A percentile compares a stretch with the other conserved stretches of the same genome.
These are phyloP conservation scores for Metellina segmentata DNA, from an alignment of 2,888 invertebrate genomes.

Conservation along the genomic window DNA sequence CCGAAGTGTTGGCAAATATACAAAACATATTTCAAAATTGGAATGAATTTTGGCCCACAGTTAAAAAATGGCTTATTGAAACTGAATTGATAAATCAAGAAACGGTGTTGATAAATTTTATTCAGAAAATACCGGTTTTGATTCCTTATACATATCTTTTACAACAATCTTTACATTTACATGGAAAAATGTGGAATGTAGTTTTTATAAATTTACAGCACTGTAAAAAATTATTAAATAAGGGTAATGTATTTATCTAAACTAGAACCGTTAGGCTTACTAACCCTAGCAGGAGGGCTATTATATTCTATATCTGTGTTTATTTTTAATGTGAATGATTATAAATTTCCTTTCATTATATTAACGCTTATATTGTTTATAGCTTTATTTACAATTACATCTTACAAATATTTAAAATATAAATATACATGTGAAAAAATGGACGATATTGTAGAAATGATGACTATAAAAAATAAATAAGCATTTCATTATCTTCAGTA, in stretches of 20 bases:
- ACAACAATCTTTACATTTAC: slow-evolving; percentile 19
- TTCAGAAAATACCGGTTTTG: slow-evolving; percentile 1
- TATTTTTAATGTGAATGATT: slow-evolving; percentile 23
- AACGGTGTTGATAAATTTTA: neutral
- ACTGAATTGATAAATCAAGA: slow-evolving; percentile 3
- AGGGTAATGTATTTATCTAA: slow-evolving; percentile 5
- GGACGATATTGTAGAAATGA: slow-evolving; percentile 39
- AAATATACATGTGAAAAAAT: slow-evolving; percentile 41
- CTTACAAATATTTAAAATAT: slow-evolving; percentile 40
- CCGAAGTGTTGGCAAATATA: neutral
- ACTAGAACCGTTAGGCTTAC: slow-evolving; percentile 26
- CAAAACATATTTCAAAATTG: neutral
- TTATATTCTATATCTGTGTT: slow-evolving; percentile 31
- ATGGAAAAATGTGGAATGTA: slow-evolving; percentile 14
- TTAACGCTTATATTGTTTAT: slow-evolving; percentile 22
- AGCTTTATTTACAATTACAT: slow-evolving; percentile 28
- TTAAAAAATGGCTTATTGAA: neutral
- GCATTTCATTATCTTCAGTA: neutral
- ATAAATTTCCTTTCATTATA: slow-evolving; percentile 28
- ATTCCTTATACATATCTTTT: slow-evolving; percentile 5
- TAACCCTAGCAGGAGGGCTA: neutral
- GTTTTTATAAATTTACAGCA: slow-evolving; percentile 15
- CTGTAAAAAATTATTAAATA: slow-evolving; percentile 12
- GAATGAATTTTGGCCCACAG: neutral
- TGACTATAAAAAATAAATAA: slow-evolving; percentile 42